These are phyloP conservation scores for Calidris pugnax DNA, from an alignment of 2,113 vertebrate species.

Conservation along the genomic window DNA sequence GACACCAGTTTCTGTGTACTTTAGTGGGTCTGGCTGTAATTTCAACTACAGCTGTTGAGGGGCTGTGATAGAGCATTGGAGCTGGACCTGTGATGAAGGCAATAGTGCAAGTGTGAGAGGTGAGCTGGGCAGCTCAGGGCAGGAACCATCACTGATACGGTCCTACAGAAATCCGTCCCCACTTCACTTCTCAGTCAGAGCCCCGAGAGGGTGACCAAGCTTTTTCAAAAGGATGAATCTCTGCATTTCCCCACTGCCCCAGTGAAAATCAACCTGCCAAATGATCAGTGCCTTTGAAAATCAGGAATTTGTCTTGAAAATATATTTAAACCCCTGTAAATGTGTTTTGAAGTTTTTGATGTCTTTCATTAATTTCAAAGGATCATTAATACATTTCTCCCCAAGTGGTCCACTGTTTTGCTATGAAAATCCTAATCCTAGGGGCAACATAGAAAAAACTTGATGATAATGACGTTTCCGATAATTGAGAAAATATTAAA, in stretches of 20 bases:
- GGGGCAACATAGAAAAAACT: not conserved
- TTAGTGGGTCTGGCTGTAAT: not conserved
- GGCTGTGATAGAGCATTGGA: fast-evolving
- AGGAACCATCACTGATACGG: not conserved
- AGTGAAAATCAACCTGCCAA: fast-evolving
- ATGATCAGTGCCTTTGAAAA: not conserved
- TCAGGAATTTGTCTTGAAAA: not conserved
- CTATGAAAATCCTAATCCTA: not conserved
- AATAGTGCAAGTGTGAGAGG: fast-evolving
- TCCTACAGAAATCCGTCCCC: not conserved
- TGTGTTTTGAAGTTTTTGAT: not conserved
- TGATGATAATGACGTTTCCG: not conserved
- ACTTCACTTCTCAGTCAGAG: not conserved
- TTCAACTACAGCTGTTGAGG: not conserved
- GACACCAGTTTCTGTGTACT: not conserved
- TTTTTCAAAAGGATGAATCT: not conserved
- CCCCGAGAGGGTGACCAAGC: not conserved
- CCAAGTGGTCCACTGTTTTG: not conserved
- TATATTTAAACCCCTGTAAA: not conserved
- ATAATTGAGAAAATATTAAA: not conserved
- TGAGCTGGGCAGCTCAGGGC: not conserved
- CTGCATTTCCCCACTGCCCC: not conserved
- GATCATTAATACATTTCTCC: not conserved
- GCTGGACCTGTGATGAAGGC: not conserved
- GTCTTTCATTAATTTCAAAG: not conserved